Evolutionary conservation across 2,797 vertebrate species (phyloP), one percentile per base, ranked within the genome.

Genomic region (Bradypodion ventrale): DNA sequence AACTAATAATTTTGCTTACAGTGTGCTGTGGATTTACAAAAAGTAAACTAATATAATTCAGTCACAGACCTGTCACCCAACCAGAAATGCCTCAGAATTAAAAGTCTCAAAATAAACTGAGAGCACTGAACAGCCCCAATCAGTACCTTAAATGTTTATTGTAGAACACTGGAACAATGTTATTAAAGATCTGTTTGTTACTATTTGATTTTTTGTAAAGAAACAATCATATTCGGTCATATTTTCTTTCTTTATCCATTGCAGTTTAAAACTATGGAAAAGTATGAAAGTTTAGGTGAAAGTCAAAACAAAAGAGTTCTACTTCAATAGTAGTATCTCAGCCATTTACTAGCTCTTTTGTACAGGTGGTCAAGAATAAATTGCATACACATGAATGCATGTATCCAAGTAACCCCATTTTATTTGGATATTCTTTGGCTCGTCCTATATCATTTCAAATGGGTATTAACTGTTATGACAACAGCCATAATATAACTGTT

Each of bases 171-270:
- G 76, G 66, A 87, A 35, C 7, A 69, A 44, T 0, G 21, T 4
- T 70, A 78, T n/a, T 80, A 76, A 83, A 59, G 3, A 1, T 83
- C 59, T 52, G 23, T 68, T 40, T 86, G 56, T 42, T 46, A 77
- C 76, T 23, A 3, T 37, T 80, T 83, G 0, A 0, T n/a, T 80
- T 78, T 40, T 63, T 37, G 66, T 73, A 56, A 56, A 56, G 21
- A 56, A 13, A 49, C 73, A 63, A 52, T 52, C 9, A 27, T 77
- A 37, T 5, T 62, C 40, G 13, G 60, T 80, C 21, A 7, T 1
- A 21, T 62, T 42, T 77, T 87, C 49, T 25, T 35, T 37, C n/a
- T n/a, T n/a, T n/a, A n/a, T n/a, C n/a, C n/a, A n/a, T n/a, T n/a
- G n/a, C n/a, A n/a, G n/a, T n/a, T n/a, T n/a, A n/a, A n/a, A n/a